Conservation (phyloP, 2,113 vertebrate genomes). For the Rhea americana region DNA sequence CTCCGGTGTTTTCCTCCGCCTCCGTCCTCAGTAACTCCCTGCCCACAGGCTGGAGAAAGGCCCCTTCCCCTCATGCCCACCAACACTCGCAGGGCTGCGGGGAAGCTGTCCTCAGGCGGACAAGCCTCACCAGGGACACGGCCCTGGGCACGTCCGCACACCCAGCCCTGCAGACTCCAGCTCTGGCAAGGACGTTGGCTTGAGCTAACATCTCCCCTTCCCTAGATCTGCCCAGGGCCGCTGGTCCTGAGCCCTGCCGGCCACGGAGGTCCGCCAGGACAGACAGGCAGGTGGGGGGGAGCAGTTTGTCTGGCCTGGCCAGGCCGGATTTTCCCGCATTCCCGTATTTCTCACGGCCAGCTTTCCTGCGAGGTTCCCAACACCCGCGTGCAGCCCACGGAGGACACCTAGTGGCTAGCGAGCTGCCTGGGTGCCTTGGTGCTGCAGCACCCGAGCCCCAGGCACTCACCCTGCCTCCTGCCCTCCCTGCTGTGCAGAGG, state of each 20-base stretch:
- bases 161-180: neutral
- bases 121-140: neutral
- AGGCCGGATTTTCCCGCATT: neutral
- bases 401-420: conserved; percentile 55
- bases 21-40: too few species aligned
- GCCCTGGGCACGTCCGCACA: too few species aligned
- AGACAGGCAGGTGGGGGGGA: neutral
- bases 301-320: too few species aligned
- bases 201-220: accelerated
- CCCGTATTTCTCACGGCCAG: neutral
- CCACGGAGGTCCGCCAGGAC: neutral
- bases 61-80: neutral
- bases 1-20: neutral
- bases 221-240: neutral
- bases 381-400: neutral
- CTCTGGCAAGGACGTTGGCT: accelerated
- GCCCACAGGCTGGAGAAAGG: neutral
- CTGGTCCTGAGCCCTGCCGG: accelerated
- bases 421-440: neutral
- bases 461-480: neutral
- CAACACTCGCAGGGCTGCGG: neutral
- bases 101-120: too few species aligned
- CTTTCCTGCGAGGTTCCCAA: neutral
- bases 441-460: neutral
- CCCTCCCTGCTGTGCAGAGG: neutral